Evolutionary conservation across 1,140 invertebrate genomes (phyloP).

Genomic region (Papilio dardanus): DNA sequence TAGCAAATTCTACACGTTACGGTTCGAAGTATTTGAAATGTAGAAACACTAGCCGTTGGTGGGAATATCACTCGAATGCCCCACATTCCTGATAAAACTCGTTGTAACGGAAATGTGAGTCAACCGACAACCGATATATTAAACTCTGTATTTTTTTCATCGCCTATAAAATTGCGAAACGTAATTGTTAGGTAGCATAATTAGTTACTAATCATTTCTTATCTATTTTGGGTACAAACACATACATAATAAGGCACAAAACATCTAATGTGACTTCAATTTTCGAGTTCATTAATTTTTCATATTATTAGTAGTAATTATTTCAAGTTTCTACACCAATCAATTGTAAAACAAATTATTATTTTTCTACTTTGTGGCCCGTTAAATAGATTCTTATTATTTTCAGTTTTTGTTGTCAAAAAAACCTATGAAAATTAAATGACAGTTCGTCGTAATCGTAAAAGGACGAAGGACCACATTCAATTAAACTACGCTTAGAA

Average conservation of each 20-base stretch:
- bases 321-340: not conserved
- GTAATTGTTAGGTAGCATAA: not conserved
- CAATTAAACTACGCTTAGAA: not conserved
- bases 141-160: slow-evolving; percentile 36
- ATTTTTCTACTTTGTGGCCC: not conserved
- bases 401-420: no score
- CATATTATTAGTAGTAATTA: not conserved
- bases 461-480: no score
- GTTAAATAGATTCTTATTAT: not conserved
- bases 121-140: slow-evolving; percentile 46
- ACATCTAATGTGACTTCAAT: not conserved
- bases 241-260: not conserved
- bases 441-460: not conserved
- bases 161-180: slow-evolving; percentile 31
- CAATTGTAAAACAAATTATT: no score
- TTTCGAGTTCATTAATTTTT: not conserved
- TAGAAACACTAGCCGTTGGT: slow-evolving; percentile 55
- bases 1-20: slow-evolving; percentile 39
- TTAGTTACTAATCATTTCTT: not conserved
- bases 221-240: not conserved
- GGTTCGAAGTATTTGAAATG: slow-evolving; percentile 52
- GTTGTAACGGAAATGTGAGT: slow-evolving; percentile 70
- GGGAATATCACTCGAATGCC: slow-evolving; percentile 65
- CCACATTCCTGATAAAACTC: slow-evolving; percentile 77
- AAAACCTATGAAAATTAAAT: not conserved